Conservation (phyloP, 2,797 vertebrate genomes). For the Oreochromis mossambicus region DNA sequence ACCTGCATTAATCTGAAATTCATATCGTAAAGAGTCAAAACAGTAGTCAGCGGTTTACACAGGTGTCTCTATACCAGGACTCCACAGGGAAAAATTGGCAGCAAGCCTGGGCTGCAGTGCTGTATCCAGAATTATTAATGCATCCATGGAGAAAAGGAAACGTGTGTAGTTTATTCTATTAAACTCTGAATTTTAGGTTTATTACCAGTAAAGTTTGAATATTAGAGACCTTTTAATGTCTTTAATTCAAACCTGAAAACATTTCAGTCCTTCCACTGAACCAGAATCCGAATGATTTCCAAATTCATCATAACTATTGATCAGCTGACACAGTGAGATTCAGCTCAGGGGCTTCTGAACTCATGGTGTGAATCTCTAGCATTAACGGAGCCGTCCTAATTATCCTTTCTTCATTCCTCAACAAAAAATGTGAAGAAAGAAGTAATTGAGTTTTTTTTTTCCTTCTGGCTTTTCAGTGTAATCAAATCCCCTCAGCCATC, state of each 20-base stretch:
- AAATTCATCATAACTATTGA: neutral
- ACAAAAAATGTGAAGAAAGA: neutral
- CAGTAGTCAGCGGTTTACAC: neutral
- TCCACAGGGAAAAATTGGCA: neutral
- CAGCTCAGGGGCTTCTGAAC: neutral
- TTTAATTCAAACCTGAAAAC: neutral
- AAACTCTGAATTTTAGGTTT: neutral
- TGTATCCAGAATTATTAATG: neutral
- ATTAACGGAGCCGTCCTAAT: neutral
- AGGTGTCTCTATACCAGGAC: neutral
- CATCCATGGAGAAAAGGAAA: neutral
- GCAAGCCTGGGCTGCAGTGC: neutral
- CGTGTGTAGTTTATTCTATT: neutral
- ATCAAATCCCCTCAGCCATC: constrained; percentile 15
- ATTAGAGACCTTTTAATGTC: neutral
- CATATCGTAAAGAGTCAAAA: neutral
- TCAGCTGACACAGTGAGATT: neutral
- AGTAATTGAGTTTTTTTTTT: neutral
- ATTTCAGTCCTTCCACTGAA: neutral
- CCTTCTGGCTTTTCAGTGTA: neutral
- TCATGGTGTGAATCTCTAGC: neutral
- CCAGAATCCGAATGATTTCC: neutral
- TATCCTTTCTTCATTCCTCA: neutral
- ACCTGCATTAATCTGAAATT: neutral
- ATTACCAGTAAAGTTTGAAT: neutral